Conservation (phyloP, 2,113 vertebrate genomes). For the Rhinopomastus cyanomelas region DNA sequence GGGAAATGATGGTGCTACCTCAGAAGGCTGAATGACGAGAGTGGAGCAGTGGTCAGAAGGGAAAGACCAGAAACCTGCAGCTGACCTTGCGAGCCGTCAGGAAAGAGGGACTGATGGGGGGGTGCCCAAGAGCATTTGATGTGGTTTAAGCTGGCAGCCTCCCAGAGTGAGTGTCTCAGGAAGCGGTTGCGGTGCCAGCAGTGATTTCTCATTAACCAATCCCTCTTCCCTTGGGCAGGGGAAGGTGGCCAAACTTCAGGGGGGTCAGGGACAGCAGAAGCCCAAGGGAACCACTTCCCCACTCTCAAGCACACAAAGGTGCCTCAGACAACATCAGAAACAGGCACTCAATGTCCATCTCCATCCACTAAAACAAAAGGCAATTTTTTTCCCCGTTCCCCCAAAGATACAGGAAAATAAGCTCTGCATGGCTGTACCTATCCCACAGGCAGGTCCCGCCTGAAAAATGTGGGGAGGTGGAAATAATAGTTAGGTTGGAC, state of each 20-base stretch:
- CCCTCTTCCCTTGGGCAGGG: background rate
- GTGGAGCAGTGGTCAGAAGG: background rate
- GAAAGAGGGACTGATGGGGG: background rate
- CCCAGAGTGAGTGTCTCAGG: background rate
- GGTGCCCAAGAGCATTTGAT: background rate
- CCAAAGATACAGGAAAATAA: background rate
- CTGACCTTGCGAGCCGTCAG: background rate
- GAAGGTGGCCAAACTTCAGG: background rate
- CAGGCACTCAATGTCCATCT: background rate
- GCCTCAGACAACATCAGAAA: background rate
- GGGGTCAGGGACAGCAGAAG: background rate
- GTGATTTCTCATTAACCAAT: background rate
- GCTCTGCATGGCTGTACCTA: background rate
- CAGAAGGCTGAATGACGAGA: background rate
- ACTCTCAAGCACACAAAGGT: background rate
- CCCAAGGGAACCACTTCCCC: background rate
- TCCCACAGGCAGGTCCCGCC: background rate
- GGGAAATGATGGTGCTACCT: background rate
- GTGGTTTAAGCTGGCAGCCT: background rate
- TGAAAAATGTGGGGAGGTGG: background rate
- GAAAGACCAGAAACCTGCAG: background rate
- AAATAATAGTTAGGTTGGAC: background rate
- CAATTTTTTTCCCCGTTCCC: background rate
- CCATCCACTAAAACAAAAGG: background rate
- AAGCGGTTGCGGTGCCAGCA: background rate